Percentiles rank a stretch among this genome's conserved stretches.
Conservation (phyloP, 1,140 invertebrate species). For the Lepidurus packardi region DNA sequence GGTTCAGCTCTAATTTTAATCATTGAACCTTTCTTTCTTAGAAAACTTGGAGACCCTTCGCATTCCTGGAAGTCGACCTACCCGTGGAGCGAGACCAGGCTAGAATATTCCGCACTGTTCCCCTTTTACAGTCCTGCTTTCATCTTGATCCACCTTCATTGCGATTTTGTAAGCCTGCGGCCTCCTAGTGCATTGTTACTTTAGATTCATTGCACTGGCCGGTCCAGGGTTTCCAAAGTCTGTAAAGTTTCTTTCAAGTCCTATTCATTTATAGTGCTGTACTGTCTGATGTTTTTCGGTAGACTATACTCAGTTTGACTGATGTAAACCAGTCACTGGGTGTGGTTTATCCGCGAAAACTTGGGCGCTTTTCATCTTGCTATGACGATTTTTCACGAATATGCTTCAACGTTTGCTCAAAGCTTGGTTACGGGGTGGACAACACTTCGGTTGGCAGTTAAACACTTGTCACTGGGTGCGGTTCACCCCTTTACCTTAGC, state of each 20-base stretch:
- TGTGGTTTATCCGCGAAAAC: constrained; percentile 13
- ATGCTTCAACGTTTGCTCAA: neutral
- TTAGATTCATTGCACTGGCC: constrained; percentile 12
- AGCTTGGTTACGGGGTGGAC: neutral
- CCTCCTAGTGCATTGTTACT: neutral
- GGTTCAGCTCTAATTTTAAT: neutral
- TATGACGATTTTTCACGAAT: too few species aligned
- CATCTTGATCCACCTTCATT: neutral
- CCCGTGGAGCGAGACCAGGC: neutral
- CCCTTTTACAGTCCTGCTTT: neutral
- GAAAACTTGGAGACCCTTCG: neutral
- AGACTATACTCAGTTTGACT: constrained; percentile 13
- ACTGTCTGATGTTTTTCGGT: neutral
- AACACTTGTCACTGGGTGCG: neutral
- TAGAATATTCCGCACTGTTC: neutral
- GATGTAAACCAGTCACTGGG: constrained; percentile 1
- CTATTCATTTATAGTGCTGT: neutral
- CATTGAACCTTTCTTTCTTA: neutral
- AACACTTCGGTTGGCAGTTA: constrained; percentile 6
- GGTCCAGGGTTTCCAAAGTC: neutral
- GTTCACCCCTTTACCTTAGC: neutral
- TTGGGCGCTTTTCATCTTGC: neutral
- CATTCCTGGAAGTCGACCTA: neutral
- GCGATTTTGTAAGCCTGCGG: neutral
- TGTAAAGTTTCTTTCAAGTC: neutral